Conservation (phyloP, 2,797 vertebrate genomes). For the Hydrolagus colliei region DNA sequence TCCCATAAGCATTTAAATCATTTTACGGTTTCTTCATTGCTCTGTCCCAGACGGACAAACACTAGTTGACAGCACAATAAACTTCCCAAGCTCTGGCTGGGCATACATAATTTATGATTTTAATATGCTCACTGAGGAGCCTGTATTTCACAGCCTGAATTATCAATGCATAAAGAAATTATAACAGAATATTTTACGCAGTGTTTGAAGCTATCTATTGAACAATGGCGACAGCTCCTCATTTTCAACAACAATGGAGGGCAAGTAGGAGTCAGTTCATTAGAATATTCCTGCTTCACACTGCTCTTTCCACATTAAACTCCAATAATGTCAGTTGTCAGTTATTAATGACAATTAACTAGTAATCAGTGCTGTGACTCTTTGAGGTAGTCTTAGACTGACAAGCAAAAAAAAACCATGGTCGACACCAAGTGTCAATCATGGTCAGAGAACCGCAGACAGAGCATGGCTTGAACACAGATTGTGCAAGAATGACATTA, state of each 20-base stretch:
- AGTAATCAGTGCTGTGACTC: conserved; percentile 70
- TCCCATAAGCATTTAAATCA: background rate
- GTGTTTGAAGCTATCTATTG: conserved; percentile 65
- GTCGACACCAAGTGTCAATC: conserved; percentile 54
- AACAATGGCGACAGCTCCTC: conserved; percentile 73
- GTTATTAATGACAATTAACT: conserved; percentile 81
- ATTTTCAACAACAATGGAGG: conserved; percentile 73
- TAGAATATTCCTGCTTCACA: conserved; percentile 73
- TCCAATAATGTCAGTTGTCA: conserved; percentile 74
- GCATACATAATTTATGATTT: conserved; percentile 30
- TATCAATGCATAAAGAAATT: conserved; percentile 67
- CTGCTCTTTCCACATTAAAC: conserved; percentile 70
- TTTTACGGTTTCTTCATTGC: background rate
- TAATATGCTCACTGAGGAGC: conserved; percentile 23
- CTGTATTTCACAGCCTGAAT: conserved; percentile 48
- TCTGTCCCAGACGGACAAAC: background rate
- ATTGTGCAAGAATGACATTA: conserved; percentile 64
- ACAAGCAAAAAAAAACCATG: conserved; percentile 70
- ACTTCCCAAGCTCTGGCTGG: conserved; percentile 20
- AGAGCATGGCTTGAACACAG: conserved; percentile 66
- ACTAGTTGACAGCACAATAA: conserved; percentile 33
- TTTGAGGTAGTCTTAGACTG: conserved; percentile 69
- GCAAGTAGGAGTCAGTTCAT: conserved; percentile 71
- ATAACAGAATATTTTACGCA: conserved; percentile 63
- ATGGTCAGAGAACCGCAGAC: conserved; percentile 68